Evolutionary conservation across 1,140 invertebrate genomes (phyloP).

Genomic region (Leptinotarsa undecemlineata): DNA sequence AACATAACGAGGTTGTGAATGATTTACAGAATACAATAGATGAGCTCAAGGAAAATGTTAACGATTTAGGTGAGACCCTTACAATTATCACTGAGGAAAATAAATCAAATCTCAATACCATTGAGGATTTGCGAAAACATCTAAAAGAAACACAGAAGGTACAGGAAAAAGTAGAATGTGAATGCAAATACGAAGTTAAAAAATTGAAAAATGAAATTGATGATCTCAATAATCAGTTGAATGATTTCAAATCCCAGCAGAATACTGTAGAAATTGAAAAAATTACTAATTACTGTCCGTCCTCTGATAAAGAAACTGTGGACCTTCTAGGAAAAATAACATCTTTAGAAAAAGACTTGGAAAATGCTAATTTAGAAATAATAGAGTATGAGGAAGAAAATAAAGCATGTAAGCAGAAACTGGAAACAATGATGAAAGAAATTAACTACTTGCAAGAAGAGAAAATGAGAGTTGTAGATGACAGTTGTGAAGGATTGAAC

Average conservation of each 20-base stretch:
- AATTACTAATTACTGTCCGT: too few species aligned
- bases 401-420: slow-evolving; percentile 12
- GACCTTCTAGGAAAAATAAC: background rate
- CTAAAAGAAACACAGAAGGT: background rate
- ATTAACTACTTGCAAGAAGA: background rate
- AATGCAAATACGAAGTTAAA: background rate
- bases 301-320: background rate
- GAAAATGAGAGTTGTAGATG: background rate
- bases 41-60: background rate
- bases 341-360: slow-evolving; percentile 11
- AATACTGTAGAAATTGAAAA: too few species aligned
- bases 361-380: slow-evolving; percentile 18
- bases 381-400: slow-evolving; percentile 26
- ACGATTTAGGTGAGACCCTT: background rate
- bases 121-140: background rate
- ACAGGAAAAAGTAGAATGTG: background rate
- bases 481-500: background rate
- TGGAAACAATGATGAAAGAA: slow-evolving; percentile 4
- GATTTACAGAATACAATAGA: background rate
- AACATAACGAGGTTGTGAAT: background rate
- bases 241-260: background rate
- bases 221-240: background rate
- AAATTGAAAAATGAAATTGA: background rate
- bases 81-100: background rate
- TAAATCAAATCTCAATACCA: background rate